phyloP scores from a whole-genome alignment of 2,888 invertebrate species.

The Nephrotoma flavescens region DNA sequence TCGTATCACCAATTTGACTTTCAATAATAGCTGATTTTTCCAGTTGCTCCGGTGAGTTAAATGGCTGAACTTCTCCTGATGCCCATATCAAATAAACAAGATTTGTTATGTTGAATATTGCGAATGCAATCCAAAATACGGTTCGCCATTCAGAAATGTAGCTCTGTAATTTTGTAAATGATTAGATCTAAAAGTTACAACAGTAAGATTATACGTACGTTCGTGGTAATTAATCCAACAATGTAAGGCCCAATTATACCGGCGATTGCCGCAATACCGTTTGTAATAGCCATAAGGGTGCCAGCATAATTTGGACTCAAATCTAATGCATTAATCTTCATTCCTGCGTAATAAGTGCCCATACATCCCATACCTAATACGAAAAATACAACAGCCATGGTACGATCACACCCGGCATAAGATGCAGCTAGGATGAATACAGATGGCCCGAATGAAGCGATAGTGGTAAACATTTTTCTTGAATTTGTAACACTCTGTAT shows the following conservation, averaged over 20 bases:
- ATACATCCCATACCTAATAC: conserved; percentile 53
- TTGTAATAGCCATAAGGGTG: conserved; percentile 52
- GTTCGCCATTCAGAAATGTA: conserved; percentile 53
- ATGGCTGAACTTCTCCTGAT: conserved; percentile 49
- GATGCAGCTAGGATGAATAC: conserved; percentile 52
- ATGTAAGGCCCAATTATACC: conserved; percentile 55
- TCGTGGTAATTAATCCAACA: conserved; percentile 48
- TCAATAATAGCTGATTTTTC: neutral
- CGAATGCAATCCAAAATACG: conserved; percentile 69
- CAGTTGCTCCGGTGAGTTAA: neutral
- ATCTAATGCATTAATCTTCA: conserved; percentile 54
- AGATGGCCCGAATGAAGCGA: conserved; percentile 52
- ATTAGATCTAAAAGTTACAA: neutral
- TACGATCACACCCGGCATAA: conserved; percentile 49
- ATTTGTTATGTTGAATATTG: conserved; percentile 50
- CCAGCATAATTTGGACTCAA: conserved; percentile 51
- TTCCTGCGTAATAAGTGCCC: conserved; percentile 55
- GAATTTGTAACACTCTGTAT: conserved; percentile 40
- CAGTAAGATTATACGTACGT: conserved; percentile 27
- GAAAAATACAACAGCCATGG: conserved; percentile 43
- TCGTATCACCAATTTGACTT: neutral
- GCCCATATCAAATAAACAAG: conserved; percentile 53
- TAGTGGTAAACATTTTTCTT: conserved; percentile 50
- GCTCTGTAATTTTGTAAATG: conserved; percentile 29
- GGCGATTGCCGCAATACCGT: conserved; percentile 57